Evolutionary conservation across 2,797 vertebrate genomes (phyloP).

Genomic region (Mareca penelope): DNA sequence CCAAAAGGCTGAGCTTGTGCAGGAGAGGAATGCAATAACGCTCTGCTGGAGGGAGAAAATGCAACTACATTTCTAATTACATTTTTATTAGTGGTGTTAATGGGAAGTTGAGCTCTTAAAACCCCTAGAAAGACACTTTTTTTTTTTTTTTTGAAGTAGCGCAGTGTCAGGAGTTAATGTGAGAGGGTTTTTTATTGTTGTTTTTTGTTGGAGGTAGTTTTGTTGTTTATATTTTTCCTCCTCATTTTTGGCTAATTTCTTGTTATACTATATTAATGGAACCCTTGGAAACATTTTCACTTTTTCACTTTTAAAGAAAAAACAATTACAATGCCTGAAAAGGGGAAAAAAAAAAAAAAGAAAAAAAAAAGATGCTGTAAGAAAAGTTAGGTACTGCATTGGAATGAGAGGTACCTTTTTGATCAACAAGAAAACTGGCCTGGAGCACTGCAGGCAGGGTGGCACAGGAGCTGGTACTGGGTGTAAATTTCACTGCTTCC

Average conservation of each 20-base stretch:
- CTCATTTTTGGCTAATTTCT: not conserved
- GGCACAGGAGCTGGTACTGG: fast-evolving
- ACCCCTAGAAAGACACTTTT: not conserved
- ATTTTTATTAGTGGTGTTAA: constrained; percentile 62
- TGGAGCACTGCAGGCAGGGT: not conserved
- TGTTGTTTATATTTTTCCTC: not conserved
- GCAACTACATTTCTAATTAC: constrained; percentile 58
- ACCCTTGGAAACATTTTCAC: not conserved
- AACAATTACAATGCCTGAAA: not conserved
- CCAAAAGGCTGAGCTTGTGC: not conserved
- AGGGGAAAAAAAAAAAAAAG: not conserved
- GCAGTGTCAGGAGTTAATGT: not conserved
- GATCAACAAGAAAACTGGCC: not conserved
- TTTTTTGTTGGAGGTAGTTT: fast-evolving
- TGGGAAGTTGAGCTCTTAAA: constrained; percentile 53
- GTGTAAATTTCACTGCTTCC: not conserved
- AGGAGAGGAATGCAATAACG: constrained; percentile 18
- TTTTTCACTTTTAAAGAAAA: not conserved
- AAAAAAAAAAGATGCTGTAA: not conserved
- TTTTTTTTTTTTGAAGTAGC: constrained; percentile 56
- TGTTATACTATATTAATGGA: constrained; percentile 26
- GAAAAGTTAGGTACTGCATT: not conserved
- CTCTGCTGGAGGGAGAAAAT: constrained; percentile 52
- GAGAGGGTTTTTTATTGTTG: not conserved
- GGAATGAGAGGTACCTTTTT: not conserved